Evolutionary conservation across 2,888 invertebrate genomes (phyloP), one percentile per base, ranked within the genome.

Genomic region (Andricus curvator): DNA sequence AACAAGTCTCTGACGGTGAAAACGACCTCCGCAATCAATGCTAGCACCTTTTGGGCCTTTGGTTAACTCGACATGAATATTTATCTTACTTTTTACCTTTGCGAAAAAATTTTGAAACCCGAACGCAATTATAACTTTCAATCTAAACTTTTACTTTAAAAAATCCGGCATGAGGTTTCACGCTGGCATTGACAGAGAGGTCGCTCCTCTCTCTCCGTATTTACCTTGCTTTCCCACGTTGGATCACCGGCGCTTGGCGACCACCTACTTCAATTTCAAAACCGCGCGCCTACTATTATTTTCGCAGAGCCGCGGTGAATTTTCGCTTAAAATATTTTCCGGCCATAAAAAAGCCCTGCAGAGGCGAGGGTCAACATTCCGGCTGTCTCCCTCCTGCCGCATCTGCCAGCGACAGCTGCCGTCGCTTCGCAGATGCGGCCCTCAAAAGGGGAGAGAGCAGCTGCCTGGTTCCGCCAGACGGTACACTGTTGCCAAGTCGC

Each of bases 141-240:
- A 56, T 29, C 68, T 41, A 62, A 20, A 25, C n/a, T 33, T 77
- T 44, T 4, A 20, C 78, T 70, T 76, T 13, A 41, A 78, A 37
- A 41, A 78, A 37, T 60, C 74, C 56, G 56, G n/a, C n/a, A 60
- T 64, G 66, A 83, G 79, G 37, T 60, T 64, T 80, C 68, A 78
- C 83, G 89, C 91, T 88, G 86, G 92, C 92, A 92, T 92, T 92
- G 92, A 91, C 90, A 86, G 88, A 91, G 90, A 90, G 91, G 86
- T 90, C 92, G 91, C 89, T 89, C 90, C 92, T 91, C 91, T 91
- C 92, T 90, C 91, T 92, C 91, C 91, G 84, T 88, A 88, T 84
- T 92, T 92, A 92, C 92, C 92, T 92, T 92, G 89, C 88, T 79
- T 80, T 91, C 91, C 92, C 92, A 85, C 92, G 92, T 91, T 90